These are phyloP conservation scores for Aleadryas rufinucha DNA, from an alignment of 2,113 vertebrate species.

Conservation along the genomic window DNA sequence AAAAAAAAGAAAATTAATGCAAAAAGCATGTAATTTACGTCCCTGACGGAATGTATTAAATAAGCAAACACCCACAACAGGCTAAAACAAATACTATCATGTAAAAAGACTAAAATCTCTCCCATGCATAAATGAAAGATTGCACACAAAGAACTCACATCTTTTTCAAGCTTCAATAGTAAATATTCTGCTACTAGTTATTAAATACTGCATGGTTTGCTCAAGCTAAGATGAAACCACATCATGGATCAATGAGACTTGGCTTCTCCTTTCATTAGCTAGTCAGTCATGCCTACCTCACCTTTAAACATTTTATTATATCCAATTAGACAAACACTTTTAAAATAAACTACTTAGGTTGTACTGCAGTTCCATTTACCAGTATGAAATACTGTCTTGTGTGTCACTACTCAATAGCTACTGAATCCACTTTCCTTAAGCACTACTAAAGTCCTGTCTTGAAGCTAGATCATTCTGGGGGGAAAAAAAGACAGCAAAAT, in stretches of 20 bases:
- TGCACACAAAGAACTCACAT: slow-evolving; percentile 98
- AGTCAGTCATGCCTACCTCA: slow-evolving; percentile 90
- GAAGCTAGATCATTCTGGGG: slow-evolving; percentile 85
- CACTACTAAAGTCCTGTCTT: slow-evolving; percentile 87
- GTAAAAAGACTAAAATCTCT: slow-evolving; percentile 86
- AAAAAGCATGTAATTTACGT: slow-evolving; percentile 85
- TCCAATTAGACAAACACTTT: slow-evolving; percentile 79
- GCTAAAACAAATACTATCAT: slow-evolving; percentile 89
- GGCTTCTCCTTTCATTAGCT: slow-evolving; percentile 84
- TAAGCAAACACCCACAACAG: slow-evolving; percentile 92
- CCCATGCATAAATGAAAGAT: slow-evolving; percentile 99
- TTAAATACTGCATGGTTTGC: slow-evolving; percentile 98
- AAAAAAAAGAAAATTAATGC: slow-evolving; percentile 15
- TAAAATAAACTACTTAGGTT: slow-evolving; percentile 88
- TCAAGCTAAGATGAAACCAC: slow-evolving; percentile 92
- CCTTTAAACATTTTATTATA: slow-evolving; percentile 83
- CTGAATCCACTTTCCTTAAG: slow-evolving; percentile 90
- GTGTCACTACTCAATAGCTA: slow-evolving; percentile 86
- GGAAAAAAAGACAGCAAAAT: slow-evolving; percentile 77
- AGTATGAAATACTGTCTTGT: slow-evolving; percentile 87
- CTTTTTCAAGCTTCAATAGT: slow-evolving; percentile 98
- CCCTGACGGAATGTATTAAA: slow-evolving; percentile 99
- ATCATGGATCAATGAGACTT: slow-evolving; percentile 80
- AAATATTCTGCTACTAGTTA: slow-evolving; percentile 94
- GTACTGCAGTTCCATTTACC: slow-evolving; percentile 94